These are phyloP conservation scores for Iphiclides podalirius DNA, from an alignment of 2,888 invertebrate genomes.

Conservation along the genomic window DNA sequence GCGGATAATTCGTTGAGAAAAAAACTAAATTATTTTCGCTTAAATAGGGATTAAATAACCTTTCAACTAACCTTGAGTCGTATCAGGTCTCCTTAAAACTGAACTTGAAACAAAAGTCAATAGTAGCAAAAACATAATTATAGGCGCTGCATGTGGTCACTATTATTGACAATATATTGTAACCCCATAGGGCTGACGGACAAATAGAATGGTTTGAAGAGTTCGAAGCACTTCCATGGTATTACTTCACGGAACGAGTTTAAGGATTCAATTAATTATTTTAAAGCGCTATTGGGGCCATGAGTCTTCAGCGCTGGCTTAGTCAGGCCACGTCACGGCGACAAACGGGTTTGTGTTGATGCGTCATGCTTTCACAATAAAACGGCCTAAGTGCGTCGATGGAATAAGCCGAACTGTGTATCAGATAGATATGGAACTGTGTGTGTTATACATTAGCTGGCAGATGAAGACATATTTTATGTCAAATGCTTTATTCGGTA, in stretches of 20 bases:
- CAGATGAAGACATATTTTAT: too few relatives aligned
- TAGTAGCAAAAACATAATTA: too few relatives aligned
- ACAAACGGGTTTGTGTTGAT: slow-evolving; percentile 41
- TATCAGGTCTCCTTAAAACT: too few relatives aligned
- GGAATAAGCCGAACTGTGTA: slow-evolving; percentile 26
- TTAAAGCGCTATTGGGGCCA: slow-evolving; percentile 43
- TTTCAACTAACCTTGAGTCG: too few relatives aligned
- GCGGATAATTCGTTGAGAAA: too few relatives aligned
- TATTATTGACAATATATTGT: too few relatives aligned
- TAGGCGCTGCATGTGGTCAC: too few relatives aligned
- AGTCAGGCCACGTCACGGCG: slow-evolving; percentile 35
- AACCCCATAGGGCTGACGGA: too few relatives aligned
- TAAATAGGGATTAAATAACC: too few relatives aligned
- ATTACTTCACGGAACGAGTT: background rate
- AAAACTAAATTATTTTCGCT: too few relatives aligned
- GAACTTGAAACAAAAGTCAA: too few relatives aligned
- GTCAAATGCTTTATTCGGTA: too few relatives aligned
- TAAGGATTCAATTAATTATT: slow-evolving; percentile 26
- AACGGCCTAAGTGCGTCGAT: slow-evolving; percentile 30
- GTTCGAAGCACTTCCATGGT: background rate
- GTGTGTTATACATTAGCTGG: slow-evolving; percentile 10
- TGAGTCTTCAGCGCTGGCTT: slow-evolving; percentile 33
- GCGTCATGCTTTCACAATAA: slow-evolving; percentile 40
- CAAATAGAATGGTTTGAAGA: background rate
- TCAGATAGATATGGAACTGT: slow-evolving; percentile 24